phyloP scores from a whole-genome alignment of 2,888 invertebrate genomes.

The Drosophila tripunctata region DNA sequence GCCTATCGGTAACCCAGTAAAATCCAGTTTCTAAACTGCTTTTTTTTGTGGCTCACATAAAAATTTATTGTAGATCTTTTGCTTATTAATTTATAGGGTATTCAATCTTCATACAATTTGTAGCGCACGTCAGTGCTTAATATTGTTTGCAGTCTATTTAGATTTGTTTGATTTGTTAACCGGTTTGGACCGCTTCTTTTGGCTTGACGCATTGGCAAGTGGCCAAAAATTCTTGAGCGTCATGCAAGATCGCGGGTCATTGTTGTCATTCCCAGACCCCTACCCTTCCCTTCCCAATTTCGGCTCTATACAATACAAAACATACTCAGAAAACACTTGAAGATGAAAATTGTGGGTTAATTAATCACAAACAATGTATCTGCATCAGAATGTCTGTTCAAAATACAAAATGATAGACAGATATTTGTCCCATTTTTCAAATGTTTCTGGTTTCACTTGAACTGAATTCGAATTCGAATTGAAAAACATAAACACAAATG shows the following conservation, averaged over 20 bases:
- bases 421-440: background rate
- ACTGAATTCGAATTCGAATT: background rate
- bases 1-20: too few species aligned
- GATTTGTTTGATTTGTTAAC: slow-evolving; percentile 50
- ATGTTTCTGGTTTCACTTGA: background rate
- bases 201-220: slow-evolving; percentile 44
- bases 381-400: slow-evolving; percentile 2
- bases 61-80: too few species aligned
- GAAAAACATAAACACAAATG: slow-evolving; percentile 21
- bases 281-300: background rate
- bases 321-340: slow-evolving; percentile 19
- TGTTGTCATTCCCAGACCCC: slow-evolving; percentile 60
- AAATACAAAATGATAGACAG: slow-evolving; percentile 1
- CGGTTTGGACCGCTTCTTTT: slow-evolving; percentile 43
- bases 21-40: too few species aligned
- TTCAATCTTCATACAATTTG: slow-evolving; percentile 5
- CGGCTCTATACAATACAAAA: background rate
- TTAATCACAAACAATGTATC: slow-evolving; percentile 25
- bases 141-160: slow-evolving; percentile 14
- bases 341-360: slow-evolving; percentile 15
- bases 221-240: slow-evolving; percentile 58
- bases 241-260: slow-evolving; percentile 54
- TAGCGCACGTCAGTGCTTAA: background rate
- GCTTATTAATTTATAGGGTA: background rate
- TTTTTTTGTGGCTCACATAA: too few species aligned